Conservation (phyloP, 2,113 vertebrate genomes). For the Saccopteryx leptura region DNA sequence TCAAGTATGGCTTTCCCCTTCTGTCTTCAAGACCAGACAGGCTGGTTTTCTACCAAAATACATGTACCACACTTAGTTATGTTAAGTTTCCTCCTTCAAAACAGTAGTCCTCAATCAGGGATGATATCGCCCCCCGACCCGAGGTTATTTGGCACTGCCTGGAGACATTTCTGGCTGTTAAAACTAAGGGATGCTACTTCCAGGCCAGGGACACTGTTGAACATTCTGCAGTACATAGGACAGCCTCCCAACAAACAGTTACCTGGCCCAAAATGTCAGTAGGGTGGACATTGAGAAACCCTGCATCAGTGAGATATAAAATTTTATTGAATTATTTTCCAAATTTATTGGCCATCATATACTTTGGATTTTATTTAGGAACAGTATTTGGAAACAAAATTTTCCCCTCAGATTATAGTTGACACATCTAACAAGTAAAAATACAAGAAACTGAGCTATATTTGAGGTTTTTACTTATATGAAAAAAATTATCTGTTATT, state of each 20-base stretch:
- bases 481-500: slow-evolving; percentile 50
- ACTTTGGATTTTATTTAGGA: slow-evolving; percentile 19
- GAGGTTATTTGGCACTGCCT: neutral
- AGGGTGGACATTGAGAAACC: neutral
- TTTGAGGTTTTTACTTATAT: slow-evolving; percentile 33
- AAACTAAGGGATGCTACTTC: neutral
- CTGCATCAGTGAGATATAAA: neutral
- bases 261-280: neutral
- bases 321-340: neutral
- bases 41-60: slow-evolving; percentile 19
- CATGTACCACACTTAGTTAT: neutral
- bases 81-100: neutral
- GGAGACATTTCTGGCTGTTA: neutral
- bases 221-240: neutral
- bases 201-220: neutral
- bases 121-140: too few relatives aligned
- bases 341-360: neutral
- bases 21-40: slow-evolving; percentile 28
- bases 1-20: neutral
- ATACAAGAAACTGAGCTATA: slow-evolving; percentile 10
- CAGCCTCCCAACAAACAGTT: neutral
- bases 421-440: slow-evolving; percentile 16
- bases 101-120: neutral
- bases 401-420: slow-evolving; percentile 24
- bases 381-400: slow-evolving; percentile 51